phyloP scores from a whole-genome alignment of 2,797 vertebrate genomes.

The Morelia viridis region DNA sequence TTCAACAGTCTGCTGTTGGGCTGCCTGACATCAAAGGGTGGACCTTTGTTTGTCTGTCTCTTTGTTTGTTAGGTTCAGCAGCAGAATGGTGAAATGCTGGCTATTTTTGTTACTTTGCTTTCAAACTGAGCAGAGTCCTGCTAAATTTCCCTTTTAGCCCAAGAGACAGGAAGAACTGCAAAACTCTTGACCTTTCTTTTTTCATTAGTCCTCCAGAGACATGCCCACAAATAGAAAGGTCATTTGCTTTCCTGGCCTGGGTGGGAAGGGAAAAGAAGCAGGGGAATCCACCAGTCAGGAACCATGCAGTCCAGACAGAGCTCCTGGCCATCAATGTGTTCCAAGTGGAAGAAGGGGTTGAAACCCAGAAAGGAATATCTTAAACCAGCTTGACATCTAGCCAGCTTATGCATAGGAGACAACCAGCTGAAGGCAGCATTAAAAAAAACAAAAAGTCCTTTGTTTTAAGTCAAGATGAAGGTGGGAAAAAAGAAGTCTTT shows the following conservation, averaged over 20 bases:
- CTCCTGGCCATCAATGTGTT: background rate
- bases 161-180: background rate
- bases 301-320: background rate
- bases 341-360: background rate
- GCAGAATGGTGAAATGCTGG: background rate
- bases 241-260: background rate
- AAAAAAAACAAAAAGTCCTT: background rate
- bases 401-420: background rate
- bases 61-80: background rate
- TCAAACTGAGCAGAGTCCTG: background rate
- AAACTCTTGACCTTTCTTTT: background rate
- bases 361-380: background rate
- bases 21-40: background rate
- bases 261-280: background rate
- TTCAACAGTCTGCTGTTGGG: background rate
- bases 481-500: background rate
- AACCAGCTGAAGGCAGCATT: background rate
- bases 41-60: background rate
- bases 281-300: background rate
- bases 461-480: background rate
- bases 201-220: background rate
- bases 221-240: background rate
- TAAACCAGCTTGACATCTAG: background rate
- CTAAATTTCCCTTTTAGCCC: background rate
- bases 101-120: background rate